Percentiles rank a stretch among this genome's conserved stretches.
Evolutionary conservation across 2,888 invertebrate species (phyloP).

Genomic region (Lobophora halterata): DNA sequence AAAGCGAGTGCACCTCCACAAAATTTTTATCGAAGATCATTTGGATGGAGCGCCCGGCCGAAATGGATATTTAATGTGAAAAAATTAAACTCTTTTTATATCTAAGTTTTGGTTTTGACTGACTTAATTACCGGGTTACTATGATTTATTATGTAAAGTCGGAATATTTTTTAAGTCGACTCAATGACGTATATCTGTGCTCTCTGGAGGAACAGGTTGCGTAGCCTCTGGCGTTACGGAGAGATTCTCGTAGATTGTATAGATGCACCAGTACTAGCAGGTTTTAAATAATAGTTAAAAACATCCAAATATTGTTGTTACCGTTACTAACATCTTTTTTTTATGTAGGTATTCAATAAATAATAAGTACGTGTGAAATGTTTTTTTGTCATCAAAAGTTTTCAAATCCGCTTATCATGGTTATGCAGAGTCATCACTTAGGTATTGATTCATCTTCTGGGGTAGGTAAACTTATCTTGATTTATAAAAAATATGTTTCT

Average conservation of each 20-base stretch:
- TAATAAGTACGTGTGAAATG: too few species aligned
- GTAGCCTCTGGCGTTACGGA: conserved; percentile 68
- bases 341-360: too few species aligned
- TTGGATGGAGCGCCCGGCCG: conserved; percentile 28
- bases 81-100: conserved; percentile 74
- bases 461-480: too few species aligned
- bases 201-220: conserved; percentile 62
- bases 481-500: too few species aligned
- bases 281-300: too few species aligned
- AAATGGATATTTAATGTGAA: conserved; percentile 78
- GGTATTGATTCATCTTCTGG: too few species aligned
- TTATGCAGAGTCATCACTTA: too few species aligned
- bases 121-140: conserved; percentile 79
- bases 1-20: too few species aligned
- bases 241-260: conserved; percentile 5
- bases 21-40: conserved; percentile 30
- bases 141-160: conserved; percentile 78
- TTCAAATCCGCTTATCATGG: too few species aligned
- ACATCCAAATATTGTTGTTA: too few species aligned
- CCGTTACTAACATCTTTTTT: too few species aligned
- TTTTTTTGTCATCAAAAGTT: too few species aligned
- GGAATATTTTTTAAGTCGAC: conserved; percentile 72
- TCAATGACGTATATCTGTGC: conserved; percentile 75
- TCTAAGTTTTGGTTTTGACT: conserved; percentile 73
- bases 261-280: conserved; percentile 10